Percentiles rank a stretch among this genome's conserved stretches.
These are phyloP conservation scores for Anarhynchus alexandrinus DNA, from an alignment of 2,113 vertebrate genomes.

Conservation along the genomic window DNA sequence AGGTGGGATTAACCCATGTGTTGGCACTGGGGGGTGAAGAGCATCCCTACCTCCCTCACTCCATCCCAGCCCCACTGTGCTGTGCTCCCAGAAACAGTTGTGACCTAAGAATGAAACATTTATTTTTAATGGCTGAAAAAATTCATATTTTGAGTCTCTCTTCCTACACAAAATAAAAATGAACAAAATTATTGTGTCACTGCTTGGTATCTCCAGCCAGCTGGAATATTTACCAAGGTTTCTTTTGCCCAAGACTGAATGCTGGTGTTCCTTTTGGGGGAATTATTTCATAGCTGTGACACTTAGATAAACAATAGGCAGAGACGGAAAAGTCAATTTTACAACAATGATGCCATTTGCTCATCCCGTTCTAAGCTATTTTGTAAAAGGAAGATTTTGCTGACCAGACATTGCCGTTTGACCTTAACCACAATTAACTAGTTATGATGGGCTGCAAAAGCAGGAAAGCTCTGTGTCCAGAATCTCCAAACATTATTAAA, in stretches of 20 bases:
- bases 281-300: not conserved
- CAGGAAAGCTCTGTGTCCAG: not conserved
- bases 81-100: not conserved
- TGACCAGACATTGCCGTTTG: not conserved
- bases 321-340: not conserved
- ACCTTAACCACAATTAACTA: not conserved
- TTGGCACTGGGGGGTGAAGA: not conserved
- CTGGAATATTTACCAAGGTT: not conserved
- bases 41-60: not conserved
- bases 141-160: not conserved
- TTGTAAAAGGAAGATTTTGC: not conserved
- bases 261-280: not conserved
- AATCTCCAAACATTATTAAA: conserved; percentile 26
- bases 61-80: not conserved
- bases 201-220: not conserved
- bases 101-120: not conserved
- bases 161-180: not conserved
- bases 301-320: not conserved
- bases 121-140: not conserved
- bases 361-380: not conserved
- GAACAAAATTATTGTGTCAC: not conserved
- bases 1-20: not conserved
- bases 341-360: not conserved
- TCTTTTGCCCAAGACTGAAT: not conserved
- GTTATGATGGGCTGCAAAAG: not conserved